A percentile compares a stretch with the other conserved stretches of the same genome.
Evolutionary conservation across 2,888 invertebrate genomes (phyloP).

Genomic region (Minunthozetes semirufus): DNA sequence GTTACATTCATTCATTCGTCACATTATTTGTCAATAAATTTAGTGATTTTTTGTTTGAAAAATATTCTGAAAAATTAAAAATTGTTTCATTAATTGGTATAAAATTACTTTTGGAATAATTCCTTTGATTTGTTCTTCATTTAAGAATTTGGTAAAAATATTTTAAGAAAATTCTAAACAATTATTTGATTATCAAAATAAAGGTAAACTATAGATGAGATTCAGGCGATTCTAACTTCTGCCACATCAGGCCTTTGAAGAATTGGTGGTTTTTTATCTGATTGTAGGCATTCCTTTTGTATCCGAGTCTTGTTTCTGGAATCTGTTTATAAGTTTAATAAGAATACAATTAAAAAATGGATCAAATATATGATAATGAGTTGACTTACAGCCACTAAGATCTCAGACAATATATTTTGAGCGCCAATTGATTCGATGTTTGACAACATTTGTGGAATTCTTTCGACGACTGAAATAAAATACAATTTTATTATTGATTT

Average conservation of each 20-base stretch:
- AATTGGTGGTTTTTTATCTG: slow-evolving; percentile 20
- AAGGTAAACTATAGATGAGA: neutral
- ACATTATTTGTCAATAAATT: no score
- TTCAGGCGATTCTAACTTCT: slow-evolving; percentile 15
- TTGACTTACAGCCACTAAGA: neutral
- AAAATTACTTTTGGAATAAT: no score
- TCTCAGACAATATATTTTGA: neutral
- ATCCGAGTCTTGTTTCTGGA: slow-evolving; percentile 22
- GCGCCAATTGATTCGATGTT: neutral
- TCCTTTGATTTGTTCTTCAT: no score
- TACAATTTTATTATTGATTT: neutral
- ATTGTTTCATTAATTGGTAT: no score
- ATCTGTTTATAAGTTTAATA: no score
- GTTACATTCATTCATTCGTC: no score
- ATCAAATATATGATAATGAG: neutral
- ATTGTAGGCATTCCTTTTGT: slow-evolving; percentile 15
- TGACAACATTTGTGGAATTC: neutral
- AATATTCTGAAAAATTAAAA: no score
- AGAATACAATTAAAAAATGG: no score
- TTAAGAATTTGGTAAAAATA: neutral
- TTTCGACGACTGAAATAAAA: slow-evolving; percentile 7
- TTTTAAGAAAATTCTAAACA: neutral
- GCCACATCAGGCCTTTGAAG: slow-evolving; percentile 19
- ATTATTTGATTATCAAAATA: neutral
- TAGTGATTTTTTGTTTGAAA: no score